Conservation (phyloP, 2,113 vertebrate species). For the Triplophysa tibetana region DNA sequence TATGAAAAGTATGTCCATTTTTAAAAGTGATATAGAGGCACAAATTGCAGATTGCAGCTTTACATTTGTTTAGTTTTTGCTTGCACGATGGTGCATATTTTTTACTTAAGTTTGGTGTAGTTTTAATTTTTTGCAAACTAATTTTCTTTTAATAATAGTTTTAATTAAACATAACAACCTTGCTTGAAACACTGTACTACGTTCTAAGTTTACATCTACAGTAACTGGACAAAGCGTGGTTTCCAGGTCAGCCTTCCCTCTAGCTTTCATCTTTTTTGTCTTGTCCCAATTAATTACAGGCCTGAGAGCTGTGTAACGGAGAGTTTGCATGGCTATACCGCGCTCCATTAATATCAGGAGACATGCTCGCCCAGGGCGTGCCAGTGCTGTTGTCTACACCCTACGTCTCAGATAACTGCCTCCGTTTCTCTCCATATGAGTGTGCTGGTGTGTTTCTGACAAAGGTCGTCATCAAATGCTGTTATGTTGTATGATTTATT, state of each 20-base stretch:
- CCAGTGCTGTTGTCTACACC: constrained; percentile 24
- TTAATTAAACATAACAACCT: too few relatives aligned
- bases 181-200: background rate
- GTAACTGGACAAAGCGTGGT: constrained; percentile 18
- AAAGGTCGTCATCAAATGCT: background rate
- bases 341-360: constrained; percentile 42
- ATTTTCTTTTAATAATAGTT: too few relatives aligned
- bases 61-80: too few relatives aligned
- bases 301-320: constrained; percentile 29
- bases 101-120: too few relatives aligned
- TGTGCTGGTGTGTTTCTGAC: background rate
- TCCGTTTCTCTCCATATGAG: background rate
- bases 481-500: constrained; percentile 8
- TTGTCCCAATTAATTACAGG: constrained; percentile 50
- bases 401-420: constrained; percentile 7
- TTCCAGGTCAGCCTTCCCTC: constrained; percentile 42
- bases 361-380: constrained; percentile 34
- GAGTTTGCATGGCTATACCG: constrained; percentile 10
- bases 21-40: too few relatives aligned
- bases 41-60: too few relatives aligned
- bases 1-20: too few relatives aligned
- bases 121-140: too few relatives aligned
- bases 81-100: too few relatives aligned
- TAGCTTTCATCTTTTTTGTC: constrained; percentile 20
- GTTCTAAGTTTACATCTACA: constrained; percentile 1